Evolutionary conservation across 2,888 invertebrate species (phyloP), one percentile per base, ranked within the genome.

Genomic region (Caenorhabditis parvicauda): DNA sequence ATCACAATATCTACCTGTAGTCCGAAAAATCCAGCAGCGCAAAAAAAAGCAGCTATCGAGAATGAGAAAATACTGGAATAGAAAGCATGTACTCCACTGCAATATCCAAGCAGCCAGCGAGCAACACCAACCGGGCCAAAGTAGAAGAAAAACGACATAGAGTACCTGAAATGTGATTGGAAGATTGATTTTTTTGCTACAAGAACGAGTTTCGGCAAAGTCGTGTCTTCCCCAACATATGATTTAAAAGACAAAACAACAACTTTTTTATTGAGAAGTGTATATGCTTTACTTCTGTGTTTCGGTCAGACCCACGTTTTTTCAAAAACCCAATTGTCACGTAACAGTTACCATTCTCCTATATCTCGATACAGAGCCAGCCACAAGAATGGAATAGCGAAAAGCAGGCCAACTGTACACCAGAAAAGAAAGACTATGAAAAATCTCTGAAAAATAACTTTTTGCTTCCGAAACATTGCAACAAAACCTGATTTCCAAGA

Each of bases 391-490:
- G 56, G 63, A 22, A 69, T 57, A 3, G 70, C 72, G 39, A 77
- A 62, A 7, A 54, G 24, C 0, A 72, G 51, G 4, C 77, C 81
- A 21, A 77, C 46, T n/a, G 62, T 47, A 19, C 75, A 73, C 78
- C 79, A 81, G 54, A 83, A 72, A 19, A 80, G 74, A 54, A 82
- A 82, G 0, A 82, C 75, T 39, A 83, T 74, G 59, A 83, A 84
- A 59, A 82, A 83, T 22, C 83, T 73, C 72, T 83, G 54, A 22
- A 70, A 60, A 35, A n/a, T n/a, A n/a, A n/a, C n/a, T n/a, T n/a
- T n/a, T n/a, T n/a, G n/a, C n/a, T n/a, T n/a, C n/a, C n/a, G n/a
- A n/a, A n/a, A n/a, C n/a, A n/a, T n/a, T n/a, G n/a, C n/a, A n/a
- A n/a, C n/a, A n/a, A 21, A 17, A 76, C 76, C 59, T 78, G 83